Conservation (phyloP, 2,113 vertebrate genomes). For the Calypte anna region DNA sequence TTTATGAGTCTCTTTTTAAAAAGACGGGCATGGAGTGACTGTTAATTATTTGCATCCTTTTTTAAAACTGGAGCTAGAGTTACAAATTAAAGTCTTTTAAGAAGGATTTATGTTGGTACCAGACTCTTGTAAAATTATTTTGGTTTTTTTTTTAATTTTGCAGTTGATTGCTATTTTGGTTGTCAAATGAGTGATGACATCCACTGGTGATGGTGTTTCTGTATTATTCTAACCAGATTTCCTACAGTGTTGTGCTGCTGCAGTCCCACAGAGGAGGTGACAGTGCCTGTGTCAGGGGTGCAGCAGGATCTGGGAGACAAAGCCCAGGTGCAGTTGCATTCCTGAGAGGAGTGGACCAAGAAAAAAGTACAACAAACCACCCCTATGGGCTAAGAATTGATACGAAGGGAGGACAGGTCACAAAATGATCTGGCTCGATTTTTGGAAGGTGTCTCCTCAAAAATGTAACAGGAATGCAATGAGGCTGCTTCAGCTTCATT, state of each 20-base stretch:
- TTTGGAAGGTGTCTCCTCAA: background rate
- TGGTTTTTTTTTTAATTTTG: background rate
- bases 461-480: background rate
- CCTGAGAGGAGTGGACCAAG: fast-evolving
- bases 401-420: background rate
- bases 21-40: background rate
- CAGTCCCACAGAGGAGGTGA: background rate
- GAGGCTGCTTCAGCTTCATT: background rate
- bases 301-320: background rate
- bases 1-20: background rate
- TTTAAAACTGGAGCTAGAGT: background rate
- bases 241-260: fast-evolving
- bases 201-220: background rate
- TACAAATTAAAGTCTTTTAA: fast-evolving
- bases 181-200: background rate
- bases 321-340: too few relatives aligned
- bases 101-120: background rate
- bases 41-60: background rate
- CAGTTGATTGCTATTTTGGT: background rate
- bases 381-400: fast-evolving
- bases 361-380: too few relatives aligned
- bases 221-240: background rate
- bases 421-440: fast-evolving
- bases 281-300: background rate
- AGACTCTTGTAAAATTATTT: background rate